Conservation (phyloP, 2,797 vertebrate species). For the Falco naumanni region DNA sequence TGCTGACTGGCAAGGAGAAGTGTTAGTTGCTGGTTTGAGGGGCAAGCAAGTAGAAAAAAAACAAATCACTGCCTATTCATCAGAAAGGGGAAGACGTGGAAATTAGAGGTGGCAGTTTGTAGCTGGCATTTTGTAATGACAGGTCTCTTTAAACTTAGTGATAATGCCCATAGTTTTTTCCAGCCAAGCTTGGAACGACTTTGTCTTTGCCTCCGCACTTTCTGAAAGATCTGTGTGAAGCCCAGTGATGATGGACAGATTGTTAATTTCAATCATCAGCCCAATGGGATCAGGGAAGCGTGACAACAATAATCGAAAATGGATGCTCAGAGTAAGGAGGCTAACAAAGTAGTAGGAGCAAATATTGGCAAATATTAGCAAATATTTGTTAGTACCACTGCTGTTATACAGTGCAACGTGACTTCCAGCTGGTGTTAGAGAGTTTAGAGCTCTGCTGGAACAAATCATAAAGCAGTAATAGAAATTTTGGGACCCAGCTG, state of each 20-base stretch:
- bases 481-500: background rate
- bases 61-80: background rate
- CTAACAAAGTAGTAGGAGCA: slow-evolving; percentile 18
- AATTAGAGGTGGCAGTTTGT: background rate
- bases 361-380: slow-evolving; percentile 50
- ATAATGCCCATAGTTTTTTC: background rate
- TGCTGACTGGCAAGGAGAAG: background rate
- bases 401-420: background rate
- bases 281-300: background rate
- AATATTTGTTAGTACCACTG: slow-evolving; percentile 35
- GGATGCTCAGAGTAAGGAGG: slow-evolving; percentile 11
- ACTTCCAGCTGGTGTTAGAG: background rate
- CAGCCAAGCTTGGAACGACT: background rate
- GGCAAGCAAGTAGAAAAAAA: background rate
- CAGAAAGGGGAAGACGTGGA: background rate
- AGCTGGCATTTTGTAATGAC: background rate
- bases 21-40: slow-evolving; percentile 3
- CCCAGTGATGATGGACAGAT: background rate
- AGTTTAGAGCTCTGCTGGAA: slow-evolving; percentile 20
- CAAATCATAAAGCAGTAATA: background rate
- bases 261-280: slow-evolving; percentile 29
- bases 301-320: slow-evolving; percentile 25
- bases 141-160: background rate
- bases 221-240: background rate
- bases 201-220: background rate